A percentile compares a stretch with the other conserved stretches of the same genome.
phyloP scores from a whole-genome alignment of 2,888 invertebrate genomes.

The Pinctada fucata region DNA sequence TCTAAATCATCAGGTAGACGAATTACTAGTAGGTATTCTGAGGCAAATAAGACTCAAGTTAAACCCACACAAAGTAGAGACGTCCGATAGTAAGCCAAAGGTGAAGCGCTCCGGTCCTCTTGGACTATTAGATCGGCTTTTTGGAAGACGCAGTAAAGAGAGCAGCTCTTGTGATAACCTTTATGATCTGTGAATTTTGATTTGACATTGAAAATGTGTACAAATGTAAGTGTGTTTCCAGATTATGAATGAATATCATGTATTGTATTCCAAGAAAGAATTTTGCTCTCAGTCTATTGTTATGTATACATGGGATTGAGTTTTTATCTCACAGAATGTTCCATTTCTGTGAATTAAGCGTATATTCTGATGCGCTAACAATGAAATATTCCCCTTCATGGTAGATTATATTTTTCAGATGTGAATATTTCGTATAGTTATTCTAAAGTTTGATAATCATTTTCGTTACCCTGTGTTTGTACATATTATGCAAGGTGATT shows the following conservation, averaged over 20 bases:
- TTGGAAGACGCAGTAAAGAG: conserved; percentile 18
- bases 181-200: conserved; percentile 15
- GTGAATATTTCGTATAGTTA: no score
- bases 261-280: neutral
- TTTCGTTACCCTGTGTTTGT: no score
- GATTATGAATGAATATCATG: neutral
- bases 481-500: no score
- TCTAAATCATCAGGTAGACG: conserved; percentile 97
- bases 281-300: no score
- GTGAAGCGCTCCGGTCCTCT: conserved; percentile 25
- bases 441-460: no score
- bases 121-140: conserved; percentile 25
- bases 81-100: conserved; percentile 12
- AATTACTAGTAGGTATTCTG: conserved; percentile 92
- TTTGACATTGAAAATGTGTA: neutral
- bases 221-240: neutral
- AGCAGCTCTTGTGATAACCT: conserved; percentile 29
- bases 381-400: no score
- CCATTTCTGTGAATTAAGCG: no score
- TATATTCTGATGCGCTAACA: no score
- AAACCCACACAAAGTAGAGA: conserved; percentile 41
- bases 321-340: no score
- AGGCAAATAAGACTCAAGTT: conserved; percentile 91
- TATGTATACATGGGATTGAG: no score
- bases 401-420: no score